Evolutionary conservation across 2,797 vertebrate species (phyloP).

Genomic region (Sebastolobus altivelis): DNA sequence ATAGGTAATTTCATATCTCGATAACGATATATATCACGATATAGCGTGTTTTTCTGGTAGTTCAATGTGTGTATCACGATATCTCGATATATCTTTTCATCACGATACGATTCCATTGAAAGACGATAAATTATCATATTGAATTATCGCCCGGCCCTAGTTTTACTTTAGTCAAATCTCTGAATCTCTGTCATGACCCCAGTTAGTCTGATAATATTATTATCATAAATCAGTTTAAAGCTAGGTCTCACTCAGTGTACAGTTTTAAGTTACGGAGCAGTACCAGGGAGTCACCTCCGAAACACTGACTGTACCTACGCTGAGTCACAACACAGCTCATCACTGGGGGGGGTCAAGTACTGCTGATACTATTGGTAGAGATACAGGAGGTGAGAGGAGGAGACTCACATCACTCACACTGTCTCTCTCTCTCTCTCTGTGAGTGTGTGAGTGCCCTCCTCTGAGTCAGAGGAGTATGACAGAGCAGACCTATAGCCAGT

Average conservation of each 20-base stretch:
- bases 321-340: constrained; percentile 37
- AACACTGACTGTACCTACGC: neutral
- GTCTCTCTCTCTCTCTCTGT: neutral
- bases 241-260: neutral
- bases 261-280: neutral
- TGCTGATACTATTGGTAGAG: constrained; percentile 8
- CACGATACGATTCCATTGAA: too few species aligned
- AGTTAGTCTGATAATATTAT: neutral
- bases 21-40: too few species aligned
- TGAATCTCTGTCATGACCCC: neutral
- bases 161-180: neutral
- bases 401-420: constrained; percentile 17
- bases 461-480: constrained; percentile 70
- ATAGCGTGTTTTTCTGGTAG: too few species aligned
- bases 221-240: neutral
- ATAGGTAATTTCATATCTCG: too few species aligned
- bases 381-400: constrained; percentile 31
- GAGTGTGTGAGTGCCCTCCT: constrained; percentile 30
- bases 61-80: too few species aligned
- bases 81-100: too few species aligned
- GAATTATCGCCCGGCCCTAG: too few species aligned
- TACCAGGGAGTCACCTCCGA: constrained; percentile 3
- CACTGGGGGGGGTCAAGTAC: neutral
- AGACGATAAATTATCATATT: too few species aligned
- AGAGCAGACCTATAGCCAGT: constrained; percentile 49